Conservation (phyloP, 1,140 invertebrate species). For the Bacillus rossius region DNA sequence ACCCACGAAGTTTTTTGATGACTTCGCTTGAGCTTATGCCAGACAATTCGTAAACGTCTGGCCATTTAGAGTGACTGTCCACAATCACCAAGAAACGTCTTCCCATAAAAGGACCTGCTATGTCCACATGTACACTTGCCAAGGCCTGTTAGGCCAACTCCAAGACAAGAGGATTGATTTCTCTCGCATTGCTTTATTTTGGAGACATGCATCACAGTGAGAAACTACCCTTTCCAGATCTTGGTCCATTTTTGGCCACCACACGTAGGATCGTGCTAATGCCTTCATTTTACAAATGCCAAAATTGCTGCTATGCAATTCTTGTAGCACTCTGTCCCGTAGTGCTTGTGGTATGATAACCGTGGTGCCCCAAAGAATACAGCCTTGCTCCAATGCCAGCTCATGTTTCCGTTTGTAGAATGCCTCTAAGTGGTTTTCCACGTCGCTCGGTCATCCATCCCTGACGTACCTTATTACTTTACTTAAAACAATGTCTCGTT, state of each 20-base stretch:
- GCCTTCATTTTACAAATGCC: conserved; percentile 39
- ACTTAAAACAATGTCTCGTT: background rate
- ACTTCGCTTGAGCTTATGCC: background rate
- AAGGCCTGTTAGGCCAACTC: conserved; percentile 24
- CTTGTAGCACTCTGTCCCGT: conserved; percentile 22
- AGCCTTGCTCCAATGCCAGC: conserved; percentile 7
- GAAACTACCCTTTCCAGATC: conserved; percentile 34
- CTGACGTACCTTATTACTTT: background rate
- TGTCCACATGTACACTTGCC: conserved; percentile 33
- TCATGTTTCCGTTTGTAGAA: background rate
- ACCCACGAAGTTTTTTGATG: conserved; percentile 16
- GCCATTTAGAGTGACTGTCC: conserved; percentile 15
- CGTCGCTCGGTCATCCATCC: background rate
- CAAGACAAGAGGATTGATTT: conserved; percentile 23
- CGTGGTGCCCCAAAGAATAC: conserved; percentile 17
- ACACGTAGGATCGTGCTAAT: conserved; percentile 40
- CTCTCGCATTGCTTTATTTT: background rate
- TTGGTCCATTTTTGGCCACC: conserved; percentile 41
- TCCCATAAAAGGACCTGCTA: conserved; percentile 27
- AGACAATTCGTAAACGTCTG: background rate
- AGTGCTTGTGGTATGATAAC: conserved; percentile 30
- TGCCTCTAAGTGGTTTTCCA: background rate
- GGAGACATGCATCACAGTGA: conserved; percentile 14
- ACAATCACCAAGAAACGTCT: conserved; percentile 30
- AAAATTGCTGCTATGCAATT: conserved; percentile 38